Evolutionary conservation across 2,113 vertebrate species (phyloP).

Genomic region (Calonectris borealis): DNA sequence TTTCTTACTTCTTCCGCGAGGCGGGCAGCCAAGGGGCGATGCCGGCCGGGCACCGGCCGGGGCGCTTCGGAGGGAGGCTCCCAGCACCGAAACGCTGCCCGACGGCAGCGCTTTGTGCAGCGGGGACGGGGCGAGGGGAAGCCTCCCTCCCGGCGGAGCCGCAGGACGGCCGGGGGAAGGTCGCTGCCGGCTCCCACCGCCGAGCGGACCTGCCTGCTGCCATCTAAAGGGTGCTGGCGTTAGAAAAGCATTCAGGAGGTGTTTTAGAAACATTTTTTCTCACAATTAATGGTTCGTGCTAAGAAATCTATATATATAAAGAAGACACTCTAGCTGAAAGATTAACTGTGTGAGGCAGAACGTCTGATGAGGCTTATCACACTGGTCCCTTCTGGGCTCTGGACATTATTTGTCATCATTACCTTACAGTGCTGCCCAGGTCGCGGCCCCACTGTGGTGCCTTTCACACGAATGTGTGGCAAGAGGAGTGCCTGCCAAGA

Average conservation of each 20-base stretch:
- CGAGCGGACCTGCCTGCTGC: not conserved
- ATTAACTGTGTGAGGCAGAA: not conserved
- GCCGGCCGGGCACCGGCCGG: not conserved
- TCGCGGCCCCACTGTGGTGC: not conserved
- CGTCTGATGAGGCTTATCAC: not conserved
- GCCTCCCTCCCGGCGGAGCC: not conserved
- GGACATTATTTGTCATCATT: fast-evolving
- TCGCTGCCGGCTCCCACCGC: not conserved
- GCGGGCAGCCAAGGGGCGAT: not conserved
- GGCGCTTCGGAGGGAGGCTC: not conserved
- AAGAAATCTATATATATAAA: fast-evolving
- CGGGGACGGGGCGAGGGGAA: not conserved
- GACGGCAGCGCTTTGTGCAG: no score
- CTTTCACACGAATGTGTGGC: not conserved
- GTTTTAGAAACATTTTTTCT: not conserved
- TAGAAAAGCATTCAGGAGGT: fast-evolving
- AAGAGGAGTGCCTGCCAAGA: not conserved
- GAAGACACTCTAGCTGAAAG: not conserved
- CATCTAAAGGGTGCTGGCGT: fast-evolving
- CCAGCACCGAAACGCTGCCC: not conserved
- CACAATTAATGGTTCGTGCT: not conserved
- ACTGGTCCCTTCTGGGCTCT: not conserved
- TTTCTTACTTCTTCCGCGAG: not conserved
- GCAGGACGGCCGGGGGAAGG: not conserved
- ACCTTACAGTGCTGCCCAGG: not conserved